Percentiles rank a stretch among this genome's conserved stretches.
Evolutionary conservation across 1,140 invertebrate genomes (phyloP).

Genomic region (Drosophila lacertosa): DNA sequence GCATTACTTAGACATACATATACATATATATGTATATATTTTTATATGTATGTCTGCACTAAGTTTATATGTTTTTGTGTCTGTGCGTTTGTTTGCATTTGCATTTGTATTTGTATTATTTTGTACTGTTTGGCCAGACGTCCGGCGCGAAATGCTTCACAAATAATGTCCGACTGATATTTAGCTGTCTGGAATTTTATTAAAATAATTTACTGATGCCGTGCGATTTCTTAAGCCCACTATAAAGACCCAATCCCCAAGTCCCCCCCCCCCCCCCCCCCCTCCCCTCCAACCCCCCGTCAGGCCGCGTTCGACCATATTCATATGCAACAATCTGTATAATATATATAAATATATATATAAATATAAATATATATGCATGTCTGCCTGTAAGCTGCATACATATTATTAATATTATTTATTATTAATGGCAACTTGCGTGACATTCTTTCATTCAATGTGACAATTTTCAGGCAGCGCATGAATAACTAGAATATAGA

Average conservation of each 20-base stretch:
- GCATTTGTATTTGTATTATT: slow-evolving; percentile 1
- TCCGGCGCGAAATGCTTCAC: slow-evolving; percentile 27
- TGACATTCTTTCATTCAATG: slow-evolving; percentile 61
- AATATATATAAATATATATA: too few species aligned
- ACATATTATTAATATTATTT: slow-evolving; percentile 46
- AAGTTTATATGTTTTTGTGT: too few species aligned
- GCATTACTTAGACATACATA: background rate
- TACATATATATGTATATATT: background rate
- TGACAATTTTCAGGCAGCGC: slow-evolving; percentile 52
- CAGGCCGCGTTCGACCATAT: too few species aligned
- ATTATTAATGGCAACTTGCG: slow-evolving; percentile 52
- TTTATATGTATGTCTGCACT: too few species aligned
- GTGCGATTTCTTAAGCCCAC: slow-evolving; percentile 16
- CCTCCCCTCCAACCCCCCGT: too few species aligned
- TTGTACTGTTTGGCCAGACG: slow-evolving; percentile 23
- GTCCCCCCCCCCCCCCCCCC: background rate
- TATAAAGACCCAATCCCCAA: background rate
- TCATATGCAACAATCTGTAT: slow-evolving; percentile 34
- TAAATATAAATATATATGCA: slow-evolving; percentile 6
- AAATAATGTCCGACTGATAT: slow-evolving; percentile 44
- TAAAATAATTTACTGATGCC: slow-evolving; percentile 65
- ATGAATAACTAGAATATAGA: slow-evolving; percentile 26
- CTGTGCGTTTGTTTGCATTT: slow-evolving; percentile 1
- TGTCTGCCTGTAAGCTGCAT: slow-evolving; percentile 8
- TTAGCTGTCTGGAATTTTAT: slow-evolving; percentile 64